Evolutionary conservation across 2,888 invertebrate species (phyloP), one percentile per base, ranked within the genome.

Genomic region (Zygaena filipendulae): DNA sequence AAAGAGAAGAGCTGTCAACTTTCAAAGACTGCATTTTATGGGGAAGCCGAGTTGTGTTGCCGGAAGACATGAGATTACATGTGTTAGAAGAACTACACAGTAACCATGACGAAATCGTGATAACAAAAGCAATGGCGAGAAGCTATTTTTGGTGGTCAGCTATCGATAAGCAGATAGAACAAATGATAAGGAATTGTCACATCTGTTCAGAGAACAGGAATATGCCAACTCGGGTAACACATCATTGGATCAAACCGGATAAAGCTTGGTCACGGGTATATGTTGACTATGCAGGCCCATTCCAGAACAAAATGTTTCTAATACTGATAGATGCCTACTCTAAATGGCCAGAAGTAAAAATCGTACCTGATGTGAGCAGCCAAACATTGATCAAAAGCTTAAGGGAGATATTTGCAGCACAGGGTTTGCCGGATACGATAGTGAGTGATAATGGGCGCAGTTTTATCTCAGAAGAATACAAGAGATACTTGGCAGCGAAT

Each of bases 81-180:
- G 25, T 36, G 5, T 11, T 27, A 3, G 22, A 22, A 10, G 11
- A 27, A 22, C 11, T 34, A n/a, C n/a, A n/a, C n/a, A n/a, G n/a
- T n/a, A n/a, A n/a, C n/a, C n/a, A n/a, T n/a, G n/a, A n/a, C n/a
- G 27, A 31, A 37, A 32, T 36, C 4, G 36, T 36, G 3, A 12
- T 23, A 11, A 29, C 27, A 11, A 36, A 33, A 19, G 30, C 28
- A 4, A 9, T 27, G 21, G 36, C 33, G 2, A 25, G 36, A 23
- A 23, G 25, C 9, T 36, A 36, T 27, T n/a, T 34, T 4, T 34
- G 30, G 33, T 34, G 23, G 21, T 24, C 29, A 8, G 6, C 7
- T 13, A 11, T 35, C 1, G 32, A 35, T 19, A 12, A 8, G 6
- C 20, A 35, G 7, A 32, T 35, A 11, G 23, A 30, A 25, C 23